phyloP scores from a whole-genome alignment of 1,140 invertebrate genomes.

The Phymastichus coffea region DNA sequence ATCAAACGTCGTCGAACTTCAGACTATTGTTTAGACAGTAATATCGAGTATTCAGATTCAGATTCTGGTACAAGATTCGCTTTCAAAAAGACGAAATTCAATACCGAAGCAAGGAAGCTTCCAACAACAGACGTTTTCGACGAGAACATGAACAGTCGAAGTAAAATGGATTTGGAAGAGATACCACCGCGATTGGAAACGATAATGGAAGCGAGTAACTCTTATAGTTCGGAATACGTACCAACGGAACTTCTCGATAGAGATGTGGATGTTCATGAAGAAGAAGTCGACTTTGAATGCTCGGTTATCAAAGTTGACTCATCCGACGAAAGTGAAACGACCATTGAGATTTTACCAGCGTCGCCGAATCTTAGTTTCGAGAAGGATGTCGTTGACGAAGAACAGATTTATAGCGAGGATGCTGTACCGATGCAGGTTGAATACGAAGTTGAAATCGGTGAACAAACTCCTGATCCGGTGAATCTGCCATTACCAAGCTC shows the following conservation, averaged over 20 bases:
- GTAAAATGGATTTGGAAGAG: conserved; percentile 6
- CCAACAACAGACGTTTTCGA: conserved; percentile 11
- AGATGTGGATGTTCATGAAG: conserved; percentile 15
- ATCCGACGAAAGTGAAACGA: conserved; percentile 51
- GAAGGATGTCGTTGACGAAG: conserved; percentile 27
- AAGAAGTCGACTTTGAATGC: conserved; percentile 29
- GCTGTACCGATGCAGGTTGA: conserved; percentile 46
- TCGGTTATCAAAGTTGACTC: conserved; percentile 50
- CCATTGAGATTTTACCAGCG: conserved; percentile 49
- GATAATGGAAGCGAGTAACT: background rate
- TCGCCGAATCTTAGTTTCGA: conserved; percentile 38
- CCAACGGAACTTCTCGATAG: no score
- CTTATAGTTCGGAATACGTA: background rate
- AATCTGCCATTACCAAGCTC: conserved; percentile 31
- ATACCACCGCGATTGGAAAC: background rate
- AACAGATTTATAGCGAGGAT: conserved; percentile 38
- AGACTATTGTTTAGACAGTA: conserved; percentile 27
- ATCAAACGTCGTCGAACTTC: conserved; percentile 38
- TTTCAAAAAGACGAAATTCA: conserved; percentile 8
- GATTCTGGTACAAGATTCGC: conserved; percentile 11
- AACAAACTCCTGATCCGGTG: conserved; percentile 32
- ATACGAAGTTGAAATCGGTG: conserved; percentile 45
- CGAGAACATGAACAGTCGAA: conserved; percentile 37
- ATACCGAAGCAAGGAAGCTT: background rate
- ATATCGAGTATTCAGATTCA: conserved; percentile 5